phyloP scores from a whole-genome alignment of 2,888 invertebrate genomes.

The Disparrhopalites patrizii region DNA sequence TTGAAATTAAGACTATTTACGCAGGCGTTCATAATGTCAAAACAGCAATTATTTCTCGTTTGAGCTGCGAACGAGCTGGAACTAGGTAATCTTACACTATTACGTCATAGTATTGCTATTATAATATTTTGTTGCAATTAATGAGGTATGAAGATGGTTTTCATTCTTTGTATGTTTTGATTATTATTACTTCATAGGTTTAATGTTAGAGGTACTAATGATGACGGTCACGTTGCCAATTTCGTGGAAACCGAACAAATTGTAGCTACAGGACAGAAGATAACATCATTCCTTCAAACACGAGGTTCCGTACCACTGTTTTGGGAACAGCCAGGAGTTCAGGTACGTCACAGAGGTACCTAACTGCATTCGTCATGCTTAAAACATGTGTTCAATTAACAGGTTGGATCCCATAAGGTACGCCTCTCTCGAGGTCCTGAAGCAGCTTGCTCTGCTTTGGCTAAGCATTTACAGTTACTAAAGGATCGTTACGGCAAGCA shows the following conservation, averaged over 20 bases:
- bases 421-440: slow-evolving; percentile 94
- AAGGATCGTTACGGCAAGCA: slow-evolving; percentile 87
- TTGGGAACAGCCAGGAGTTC: slow-evolving; percentile 98
- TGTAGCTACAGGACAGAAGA: slow-evolving; percentile 82
- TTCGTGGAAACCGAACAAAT: slow-evolving; percentile 99
- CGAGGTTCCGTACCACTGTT: slow-evolving; percentile 96
- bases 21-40: slow-evolving; percentile 90
- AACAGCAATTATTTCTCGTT: slow-evolving; percentile 89
- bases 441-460: slow-evolving; percentile 87
- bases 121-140: neutral
- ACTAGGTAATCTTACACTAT: slow-evolving; percentile 63
- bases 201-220: slow-evolving; percentile 97
- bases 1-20: slow-evolving; percentile 97
- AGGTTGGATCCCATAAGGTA: slow-evolving; percentile 97
- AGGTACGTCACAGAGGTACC: slow-evolving; percentile 54
- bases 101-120: neutral
- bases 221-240: slow-evolving; percentile 98
- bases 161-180: neutral
- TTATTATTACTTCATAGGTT: slow-evolving; percentile 59
- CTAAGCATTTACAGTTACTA: slow-evolving; percentile 79
- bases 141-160: neutral
- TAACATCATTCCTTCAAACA: slow-evolving; percentile 85
- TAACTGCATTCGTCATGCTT: neutral
- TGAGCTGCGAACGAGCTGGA: slow-evolving; percentile 97
- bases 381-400: slow-evolving; percentile 31